These are phyloP conservation scores for Criorhina ranunculi DNA, from an alignment of 2,888 invertebrate species.

Conservation along the genomic window DNA sequence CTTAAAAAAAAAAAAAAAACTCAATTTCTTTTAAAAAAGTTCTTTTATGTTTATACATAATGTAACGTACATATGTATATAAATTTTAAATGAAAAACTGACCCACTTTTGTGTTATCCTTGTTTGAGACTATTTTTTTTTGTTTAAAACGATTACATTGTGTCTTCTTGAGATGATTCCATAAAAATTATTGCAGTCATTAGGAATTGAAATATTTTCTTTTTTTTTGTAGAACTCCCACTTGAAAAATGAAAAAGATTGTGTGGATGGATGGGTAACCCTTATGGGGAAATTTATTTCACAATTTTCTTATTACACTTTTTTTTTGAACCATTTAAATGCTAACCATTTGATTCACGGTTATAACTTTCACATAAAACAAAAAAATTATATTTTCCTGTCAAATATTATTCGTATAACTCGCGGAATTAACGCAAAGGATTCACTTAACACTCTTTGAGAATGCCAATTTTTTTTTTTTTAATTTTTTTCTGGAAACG, in stretches of 20 bases:
- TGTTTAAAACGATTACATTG: conserved; percentile 46
- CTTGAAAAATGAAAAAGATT: conserved; percentile 21
- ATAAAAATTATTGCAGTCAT: conserved; percentile 61
- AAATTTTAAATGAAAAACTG: conserved; percentile 62
- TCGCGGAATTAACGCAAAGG: conserved; percentile 8
- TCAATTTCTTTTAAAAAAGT: not conserved
- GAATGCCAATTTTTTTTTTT: not conserved
- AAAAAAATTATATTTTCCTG: not conserved
- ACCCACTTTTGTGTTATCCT: conserved; percentile 72
- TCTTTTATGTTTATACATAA: too few species aligned
- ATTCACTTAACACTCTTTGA: conserved; percentile 2
- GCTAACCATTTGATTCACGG: not conserved
- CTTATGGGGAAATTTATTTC: not conserved
- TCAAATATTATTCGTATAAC: not conserved
- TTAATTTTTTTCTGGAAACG: conserved; percentile 35
- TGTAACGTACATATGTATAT: not conserved
- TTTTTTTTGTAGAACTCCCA: conserved; percentile 38
- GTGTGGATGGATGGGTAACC: conserved; percentile 12
- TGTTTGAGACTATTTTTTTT: conserved; percentile 29
- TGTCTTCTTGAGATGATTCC: conserved; percentile 55
- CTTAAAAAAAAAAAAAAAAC: not conserved
- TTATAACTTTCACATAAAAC: not conserved
- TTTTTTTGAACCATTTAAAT: not conserved
- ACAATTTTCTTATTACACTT: conserved; percentile 2
- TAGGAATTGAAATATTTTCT: conserved; percentile 45